Conservation (phyloP, 2,888 invertebrate genomes). For the Cacoxenus indagator region DNA sequence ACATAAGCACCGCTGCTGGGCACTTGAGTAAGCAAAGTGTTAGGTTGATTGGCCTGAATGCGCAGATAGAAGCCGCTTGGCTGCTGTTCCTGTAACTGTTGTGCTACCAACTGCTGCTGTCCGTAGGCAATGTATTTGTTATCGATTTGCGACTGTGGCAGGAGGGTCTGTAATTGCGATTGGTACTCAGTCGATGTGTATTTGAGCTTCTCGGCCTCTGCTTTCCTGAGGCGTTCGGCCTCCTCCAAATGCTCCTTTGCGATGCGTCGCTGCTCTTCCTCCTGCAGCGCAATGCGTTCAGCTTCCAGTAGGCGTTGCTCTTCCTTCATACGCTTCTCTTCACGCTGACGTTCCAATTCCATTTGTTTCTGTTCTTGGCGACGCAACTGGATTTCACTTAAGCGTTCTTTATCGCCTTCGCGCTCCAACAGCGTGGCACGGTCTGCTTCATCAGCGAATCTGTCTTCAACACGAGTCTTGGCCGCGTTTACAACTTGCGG, state of each 20-base stretch:
- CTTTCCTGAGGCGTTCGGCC: constrained; percentile 30
- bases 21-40: not conserved
- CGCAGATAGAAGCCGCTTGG: constrained; percentile 53
- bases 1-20: constrained; percentile 13
- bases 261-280: constrained; percentile 40
- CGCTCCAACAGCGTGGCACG: constrained; percentile 27
- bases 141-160: constrained; percentile 23
- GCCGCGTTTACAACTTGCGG: constrained; percentile 38
- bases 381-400: constrained; percentile 47
- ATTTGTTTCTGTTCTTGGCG: constrained; percentile 47
- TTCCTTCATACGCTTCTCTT: constrained; percentile 46
- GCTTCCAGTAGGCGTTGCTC: constrained; percentile 43
- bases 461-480: constrained; percentile 35
- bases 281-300: constrained; percentile 45
- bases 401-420: constrained; percentile 36
- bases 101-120: not conserved
- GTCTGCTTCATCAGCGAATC: constrained; percentile 6
- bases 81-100: constrained; percentile 44
- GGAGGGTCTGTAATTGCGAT: not conserved
- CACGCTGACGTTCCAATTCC: constrained; percentile 49
- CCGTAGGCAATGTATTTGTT: too few relatives aligned
- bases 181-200: constrained; percentile 11
- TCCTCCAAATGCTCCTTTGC: constrained; percentile 43
- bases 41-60: constrained; percentile 43
- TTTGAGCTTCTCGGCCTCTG: constrained; percentile 30